phyloP scores from a whole-genome alignment of 2,113 vertebrate species.

The Daboia siamensis region DNA sequence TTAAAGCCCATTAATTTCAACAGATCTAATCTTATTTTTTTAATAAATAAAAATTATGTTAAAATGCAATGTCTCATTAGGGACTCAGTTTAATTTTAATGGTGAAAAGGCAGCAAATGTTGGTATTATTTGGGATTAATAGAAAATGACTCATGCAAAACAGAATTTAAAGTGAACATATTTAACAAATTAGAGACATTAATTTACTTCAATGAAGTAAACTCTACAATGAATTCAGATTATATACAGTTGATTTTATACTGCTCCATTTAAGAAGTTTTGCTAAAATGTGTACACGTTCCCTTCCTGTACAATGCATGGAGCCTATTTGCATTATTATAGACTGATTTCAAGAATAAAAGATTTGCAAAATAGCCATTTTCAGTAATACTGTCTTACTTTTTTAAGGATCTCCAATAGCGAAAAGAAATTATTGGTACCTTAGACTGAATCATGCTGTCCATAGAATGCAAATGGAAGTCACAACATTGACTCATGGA shows the following conservation, averaged over 20 bases:
- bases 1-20: not conserved
- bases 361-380: not conserved
- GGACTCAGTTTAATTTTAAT: not conserved
- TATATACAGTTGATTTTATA: slow-evolving; percentile 18
- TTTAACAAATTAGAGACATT: slow-evolving; percentile 34
- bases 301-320: not conserved
- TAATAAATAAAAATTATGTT: not conserved
- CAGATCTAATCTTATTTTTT: not conserved
- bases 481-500: not conserved
- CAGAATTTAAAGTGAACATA: slow-evolving; percentile 32
- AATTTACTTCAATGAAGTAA: not conserved
- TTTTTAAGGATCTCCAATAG: slow-evolving; percentile 18
- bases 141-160: not conserved
- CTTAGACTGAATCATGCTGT: not conserved
- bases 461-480: not conserved
- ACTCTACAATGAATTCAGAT: slow-evolving; percentile 1
- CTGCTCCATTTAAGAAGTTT: not conserved
- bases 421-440: not conserved
- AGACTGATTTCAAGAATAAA: not conserved
- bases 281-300: not conserved
- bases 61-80: slow-evolving; percentile 1
- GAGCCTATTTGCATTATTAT: not conserved
- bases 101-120: slow-evolving; percentile 12
- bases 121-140: not conserved
- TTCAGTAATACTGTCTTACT: not conserved